Base-by-base conservation (phyloP, 2,888 invertebrate species). In the Paralinhomoeus sp. region DNA sequence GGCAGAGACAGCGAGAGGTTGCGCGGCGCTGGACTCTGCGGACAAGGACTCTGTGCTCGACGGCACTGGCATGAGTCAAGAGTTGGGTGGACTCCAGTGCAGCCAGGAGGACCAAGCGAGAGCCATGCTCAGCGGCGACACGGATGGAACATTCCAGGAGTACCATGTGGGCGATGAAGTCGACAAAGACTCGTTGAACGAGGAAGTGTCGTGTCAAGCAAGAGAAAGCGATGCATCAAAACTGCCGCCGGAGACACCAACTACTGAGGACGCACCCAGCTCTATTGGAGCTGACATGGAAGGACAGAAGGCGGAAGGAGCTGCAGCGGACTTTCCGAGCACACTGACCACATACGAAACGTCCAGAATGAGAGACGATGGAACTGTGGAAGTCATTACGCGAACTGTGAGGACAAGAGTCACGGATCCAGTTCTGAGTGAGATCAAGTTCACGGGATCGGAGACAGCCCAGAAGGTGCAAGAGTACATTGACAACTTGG, bases 271-370 rank as follows among this genome's bases (percentile, higher is more conserved):
- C 7, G 7, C 27, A 5, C 27, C 27, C 12, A 9, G 7, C 12
- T 5, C 7, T 27, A 9, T 27, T 27, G 27, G 27, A 12, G 12
- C 27, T 12, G 27, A 5, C 12, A 12, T 5, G 12, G 27, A 27
- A 12, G 27, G 27, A 12, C n/a, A n/a, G 17, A 27, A 38, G 18
- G 3, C 18, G 15, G 27, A 27, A 20, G 18, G 5, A 7, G 38
- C 24, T 20, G 9, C 27, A 17, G 12, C 31, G 18, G 47, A 50
- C n/a, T 58, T 53, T 38, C 55, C 58, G 15, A 54, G 52, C 23
- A 60, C 60, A 5, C 43, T 58, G 23, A 60, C 60, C n/a, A 60
- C 58, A 1, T 60, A 57, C 50, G 53, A 58, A 46, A 61, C 57
- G 2, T 50, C 53, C 18, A 53, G 54, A 24, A 48, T 50, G 23